Percentiles rank a stretch among this genome's conserved stretches.
Conservation (phyloP, 2,797 vertebrate species). For the Cygnus olor region DNA sequence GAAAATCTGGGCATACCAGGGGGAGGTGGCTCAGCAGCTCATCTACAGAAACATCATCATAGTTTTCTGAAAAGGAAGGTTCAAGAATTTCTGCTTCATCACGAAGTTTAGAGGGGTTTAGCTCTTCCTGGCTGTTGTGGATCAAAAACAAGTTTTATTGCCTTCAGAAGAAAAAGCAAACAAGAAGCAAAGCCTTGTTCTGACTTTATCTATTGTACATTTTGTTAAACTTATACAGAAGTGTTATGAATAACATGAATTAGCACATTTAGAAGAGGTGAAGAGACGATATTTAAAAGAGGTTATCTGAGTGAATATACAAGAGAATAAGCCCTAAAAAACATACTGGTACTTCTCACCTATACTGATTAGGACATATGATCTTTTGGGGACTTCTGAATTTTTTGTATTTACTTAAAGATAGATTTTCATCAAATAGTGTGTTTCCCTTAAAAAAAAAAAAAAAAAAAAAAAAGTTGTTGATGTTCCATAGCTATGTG, state of each 20-base stretch:
- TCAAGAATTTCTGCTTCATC: slow-evolving; percentile 86
- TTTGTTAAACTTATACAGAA: not conserved
- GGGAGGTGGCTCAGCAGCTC: slow-evolving; percentile 87
- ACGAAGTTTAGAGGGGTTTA: slow-evolving; percentile 78
- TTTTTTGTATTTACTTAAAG: not conserved
- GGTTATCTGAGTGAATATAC: not conserved
- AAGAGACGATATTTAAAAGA: not conserved
- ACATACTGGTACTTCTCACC: not conserved
- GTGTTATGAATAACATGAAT: not conserved
- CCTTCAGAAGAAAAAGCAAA: not conserved
- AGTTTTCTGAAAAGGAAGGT: slow-evolving; percentile 87
- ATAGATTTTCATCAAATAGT: not conserved
- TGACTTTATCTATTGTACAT: not conserved
- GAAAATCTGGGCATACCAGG: slow-evolving; percentile 78
- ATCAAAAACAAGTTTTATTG: slow-evolving; percentile 10
- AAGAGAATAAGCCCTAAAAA: not conserved
- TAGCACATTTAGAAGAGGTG: not conserved
- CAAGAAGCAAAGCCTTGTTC: not conserved
- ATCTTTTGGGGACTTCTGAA: not conserved
- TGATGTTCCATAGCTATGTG: not conserved
- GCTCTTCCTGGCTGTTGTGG: slow-evolving; percentile 83
- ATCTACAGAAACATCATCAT: slow-evolving; percentile 84
- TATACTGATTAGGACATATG: not conserved
- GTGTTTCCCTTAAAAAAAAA: not conserved
- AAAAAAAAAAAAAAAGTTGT: not conserved